These are phyloP conservation scores for Alauda arvensis DNA, from an alignment of 2,797 vertebrate genomes.

Conservation along the genomic window DNA sequence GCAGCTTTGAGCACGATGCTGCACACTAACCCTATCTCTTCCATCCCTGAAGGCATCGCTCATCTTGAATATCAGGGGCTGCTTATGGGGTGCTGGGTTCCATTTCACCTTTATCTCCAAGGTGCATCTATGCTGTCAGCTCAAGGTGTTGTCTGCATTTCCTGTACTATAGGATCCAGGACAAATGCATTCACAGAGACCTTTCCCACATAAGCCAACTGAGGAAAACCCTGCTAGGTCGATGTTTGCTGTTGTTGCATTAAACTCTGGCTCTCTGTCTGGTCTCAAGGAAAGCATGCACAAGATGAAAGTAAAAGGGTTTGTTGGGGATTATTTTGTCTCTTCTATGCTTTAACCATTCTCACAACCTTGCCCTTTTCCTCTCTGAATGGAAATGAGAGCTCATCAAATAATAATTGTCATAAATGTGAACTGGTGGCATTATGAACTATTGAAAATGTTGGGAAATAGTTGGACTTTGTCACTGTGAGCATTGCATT, in stretches of 20 bases:
- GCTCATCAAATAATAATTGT: conserved; percentile 33
- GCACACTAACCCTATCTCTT: not conserved
- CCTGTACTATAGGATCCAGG: not conserved
- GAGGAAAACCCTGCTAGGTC: not conserved
- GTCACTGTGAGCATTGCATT: not conserved
- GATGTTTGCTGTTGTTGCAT: not conserved
- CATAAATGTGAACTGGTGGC: conserved; percentile 24
- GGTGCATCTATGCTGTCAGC: not conserved
- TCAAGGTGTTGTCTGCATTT: not conserved
- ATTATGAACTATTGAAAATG: conserved; percentile 25
- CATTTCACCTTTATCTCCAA: not conserved
- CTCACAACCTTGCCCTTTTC: conserved; percentile 53
- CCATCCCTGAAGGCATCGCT: not conserved
- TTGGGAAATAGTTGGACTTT: conserved; percentile 37
- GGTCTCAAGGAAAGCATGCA: not conserved
- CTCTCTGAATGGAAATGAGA: conserved; percentile 37
- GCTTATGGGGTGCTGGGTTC: not conserved
- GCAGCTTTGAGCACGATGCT: not conserved
- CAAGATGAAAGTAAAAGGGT: not conserved
- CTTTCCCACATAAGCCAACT: not conserved
- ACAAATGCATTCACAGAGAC: not conserved
- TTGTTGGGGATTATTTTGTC: not conserved
- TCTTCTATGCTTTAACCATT: conserved; percentile 21
- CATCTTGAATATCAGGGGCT: not conserved
- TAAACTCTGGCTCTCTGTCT: not conserved